Evolutionary conservation across 2,888 invertebrate species (phyloP), one percentile per base, ranked within the genome.

Genomic region (Microchrysa polita): DNA sequence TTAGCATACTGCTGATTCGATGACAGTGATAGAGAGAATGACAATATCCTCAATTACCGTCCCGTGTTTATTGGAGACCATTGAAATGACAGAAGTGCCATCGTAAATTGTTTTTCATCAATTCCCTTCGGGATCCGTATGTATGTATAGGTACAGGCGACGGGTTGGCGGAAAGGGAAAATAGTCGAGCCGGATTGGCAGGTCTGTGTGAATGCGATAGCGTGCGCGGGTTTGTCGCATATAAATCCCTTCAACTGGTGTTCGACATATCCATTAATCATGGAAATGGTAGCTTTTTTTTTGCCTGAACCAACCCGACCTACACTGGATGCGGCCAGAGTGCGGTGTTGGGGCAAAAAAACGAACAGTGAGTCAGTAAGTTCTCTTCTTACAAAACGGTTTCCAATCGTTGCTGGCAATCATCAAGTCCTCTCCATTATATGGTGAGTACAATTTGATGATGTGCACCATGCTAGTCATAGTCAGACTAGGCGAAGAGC

Each of bases 1-100:
- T 34, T 59, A 23, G 65, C 65, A n/a, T n/a, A n/a, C n/a, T n/a
- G 48, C 18, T 40, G 20, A 40, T 20, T 69, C 57, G 69, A 55
- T 69, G 69, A 69, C 69, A 69, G 69, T 69, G 69, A 69, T 57
- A 69, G 55, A 55, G 55, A 55, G 69, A 42, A 69, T 55, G 69
- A 69, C 55, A 57, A 69, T 69, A 40, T 69, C 69, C 69, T 69
- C 69, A 69, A 69, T 69, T 69, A 69, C 69, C 69, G 69, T 69
- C 69, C n/a, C 18, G 57, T 69, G 69, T 69, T 69, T 69, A 69
- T 69, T 69, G 69, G 55, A 69, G 69, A 69, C 69, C 69, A 69
- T 69, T 69, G 42, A 69, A 69, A 69, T 57, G 69, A 69, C 55
- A 69, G 57, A 69, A 69, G 69, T 69, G 69, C 69, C 52, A 69